Percentiles rank a stretch among this genome's conserved stretches.
These are phyloP conservation scores for Strix aluco DNA, from an alignment of 2,113 vertebrate genomes.

Conservation along the genomic window DNA sequence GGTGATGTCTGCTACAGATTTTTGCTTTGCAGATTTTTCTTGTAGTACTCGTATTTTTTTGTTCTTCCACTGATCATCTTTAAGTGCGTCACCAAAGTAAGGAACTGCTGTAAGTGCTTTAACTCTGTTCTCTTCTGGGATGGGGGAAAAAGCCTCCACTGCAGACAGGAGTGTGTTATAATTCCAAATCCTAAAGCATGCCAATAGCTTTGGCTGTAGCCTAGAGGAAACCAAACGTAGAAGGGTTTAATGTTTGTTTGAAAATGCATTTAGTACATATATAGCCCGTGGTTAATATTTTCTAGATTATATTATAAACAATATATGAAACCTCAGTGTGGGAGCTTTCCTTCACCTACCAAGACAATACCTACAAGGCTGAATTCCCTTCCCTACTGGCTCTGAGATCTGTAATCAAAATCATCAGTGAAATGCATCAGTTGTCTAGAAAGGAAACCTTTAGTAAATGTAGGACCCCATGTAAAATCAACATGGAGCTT, in stretches of 20 bases:
- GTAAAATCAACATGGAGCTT: not conserved
- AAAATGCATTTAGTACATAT: not conserved
- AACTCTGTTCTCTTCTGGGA: conserved; percentile 24
- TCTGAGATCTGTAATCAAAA: not conserved
- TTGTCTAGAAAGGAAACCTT: not conserved
- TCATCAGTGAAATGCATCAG: not conserved
- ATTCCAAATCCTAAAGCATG: conserved; percentile 28
- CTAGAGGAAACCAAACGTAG: conserved; percentile 13
- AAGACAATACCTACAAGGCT: not conserved
- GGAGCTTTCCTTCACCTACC: not conserved
- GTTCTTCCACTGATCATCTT: not conserved
- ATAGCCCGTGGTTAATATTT: not conserved
- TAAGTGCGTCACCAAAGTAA: conserved; percentile 31
- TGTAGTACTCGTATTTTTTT: not conserved
- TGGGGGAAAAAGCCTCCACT: not conserved
- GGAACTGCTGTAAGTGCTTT: conserved; percentile 15
- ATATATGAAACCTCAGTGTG: not conserved
- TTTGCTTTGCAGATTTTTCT: conserved; percentile 41
- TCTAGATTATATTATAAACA: not conserved
- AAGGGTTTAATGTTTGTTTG: not conserved
- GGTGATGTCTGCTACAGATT: not conserved
- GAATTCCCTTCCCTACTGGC: not conserved
- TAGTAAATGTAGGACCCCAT: not conserved
- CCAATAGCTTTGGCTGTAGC: conserved; percentile 26
- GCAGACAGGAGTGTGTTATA: not conserved